These are phyloP conservation scores for Actinia tenebrosa DNA, from an alignment of 64 coral and sea anemone species.

Conservation along the genomic window DNA sequence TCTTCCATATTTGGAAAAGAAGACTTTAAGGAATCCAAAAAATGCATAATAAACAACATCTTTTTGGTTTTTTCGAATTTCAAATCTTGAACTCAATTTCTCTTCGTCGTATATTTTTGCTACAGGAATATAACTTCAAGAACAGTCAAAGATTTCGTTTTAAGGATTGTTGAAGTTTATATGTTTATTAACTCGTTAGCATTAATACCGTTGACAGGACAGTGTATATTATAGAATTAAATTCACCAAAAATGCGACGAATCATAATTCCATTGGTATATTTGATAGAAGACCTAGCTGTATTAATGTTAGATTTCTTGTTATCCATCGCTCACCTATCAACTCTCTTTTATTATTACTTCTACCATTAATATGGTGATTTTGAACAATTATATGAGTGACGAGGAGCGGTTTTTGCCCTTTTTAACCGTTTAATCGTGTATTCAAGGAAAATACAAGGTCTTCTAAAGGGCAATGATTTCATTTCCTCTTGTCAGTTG, in stretches of 20 bases:
- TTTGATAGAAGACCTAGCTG: neutral
- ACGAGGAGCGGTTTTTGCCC: neutral
- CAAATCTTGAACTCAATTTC: too few relatives aligned
- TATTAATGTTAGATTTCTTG: neutral
- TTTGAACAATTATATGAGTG: neutral
- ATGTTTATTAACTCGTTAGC: neutral
- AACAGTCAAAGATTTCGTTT: too few relatives aligned
- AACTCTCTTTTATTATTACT: neutral
- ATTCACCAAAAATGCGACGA: neutral
- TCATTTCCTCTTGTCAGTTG: neutral
- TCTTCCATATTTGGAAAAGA: neutral
- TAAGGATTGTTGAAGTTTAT: too few relatives aligned
- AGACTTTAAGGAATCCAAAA: neutral
- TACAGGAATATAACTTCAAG: neutral
- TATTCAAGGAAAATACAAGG: neutral
- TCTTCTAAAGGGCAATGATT: slow-evolving; percentile 9
- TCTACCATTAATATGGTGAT: neutral
- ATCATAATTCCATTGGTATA: neutral
- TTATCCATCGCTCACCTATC: neutral
- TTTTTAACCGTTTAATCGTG: neutral
- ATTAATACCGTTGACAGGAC: neutral
- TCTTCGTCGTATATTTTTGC: too few relatives aligned
- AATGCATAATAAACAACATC: neutral
- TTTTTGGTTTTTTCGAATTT: neutral
- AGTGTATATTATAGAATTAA: neutral